Evolutionary conservation across 2,888 invertebrate genomes (phyloP), one percentile per base, ranked within the genome.

Genomic region (Acanthoscelides obtectus): DNA sequence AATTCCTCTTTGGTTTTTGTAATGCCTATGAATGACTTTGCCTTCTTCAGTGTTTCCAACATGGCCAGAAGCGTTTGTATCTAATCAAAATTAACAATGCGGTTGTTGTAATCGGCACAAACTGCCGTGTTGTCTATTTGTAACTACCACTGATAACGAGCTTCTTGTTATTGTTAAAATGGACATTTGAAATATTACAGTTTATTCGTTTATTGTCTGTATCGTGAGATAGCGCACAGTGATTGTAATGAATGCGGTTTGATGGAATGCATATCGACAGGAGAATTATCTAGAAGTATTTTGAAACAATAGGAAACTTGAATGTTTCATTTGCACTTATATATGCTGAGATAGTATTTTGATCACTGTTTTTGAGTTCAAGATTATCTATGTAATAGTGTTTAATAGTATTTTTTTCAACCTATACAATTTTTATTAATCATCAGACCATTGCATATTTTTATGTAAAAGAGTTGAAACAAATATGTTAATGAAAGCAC

Each of bases 1-100:
- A 78, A 64, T 19, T 77, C 77, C 22, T 76, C 67, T 63, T 77
- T 75, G 22, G 75, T 76, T 69, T 80, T 79, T 20, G 75, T 72
- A 70, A 79, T 77, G 12, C 75, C 76, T 19, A 83, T 78, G 75
- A 83, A 83, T 20, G 82, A 82, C 73, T 82, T 83, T 0, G 83
- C 83, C 12, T 83, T 76, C 77, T 79, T 78, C 21, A 82, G 73
- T 79, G 76, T 77, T 19, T 72, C 72, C 27, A 73, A 73, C 73
- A 73, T 73, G 22, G 66, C 68, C n/a, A n/a, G n/a, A 68, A 4
- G 45, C 45, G 45, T 45, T 45, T 45, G 12, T 45, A 12, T 45
- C 12, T 45, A 12, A 45, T 12, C 45, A 45, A 1, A 45, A 45
- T 45, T 45, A 12, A 45, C 45, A 45, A 45, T 45, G 45, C 45